A percentile compares a stretch with the other conserved stretches of the same genome.
Evolutionary conservation across 2,888 invertebrate genomes (phyloP).

Genomic region (Erebia epiphron): DNA sequence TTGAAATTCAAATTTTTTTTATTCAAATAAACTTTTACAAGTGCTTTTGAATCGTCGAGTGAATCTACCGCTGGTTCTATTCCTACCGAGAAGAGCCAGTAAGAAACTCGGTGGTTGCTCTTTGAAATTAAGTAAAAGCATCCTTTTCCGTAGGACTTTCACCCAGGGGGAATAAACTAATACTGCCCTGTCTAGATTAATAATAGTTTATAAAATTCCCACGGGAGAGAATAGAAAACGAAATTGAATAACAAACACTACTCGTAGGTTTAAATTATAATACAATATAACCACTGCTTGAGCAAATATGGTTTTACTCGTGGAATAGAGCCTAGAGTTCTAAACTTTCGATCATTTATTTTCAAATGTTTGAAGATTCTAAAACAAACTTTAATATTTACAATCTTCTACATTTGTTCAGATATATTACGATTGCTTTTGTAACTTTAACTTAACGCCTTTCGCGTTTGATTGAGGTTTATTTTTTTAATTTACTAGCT

Average conservation of each 20-base stretch:
- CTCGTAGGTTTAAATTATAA: not conserved
- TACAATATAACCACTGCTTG: not conserved
- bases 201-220: constrained; percentile 15
- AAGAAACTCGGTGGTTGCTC: too few species aligned
- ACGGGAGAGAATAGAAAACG: constrained; percentile 29
- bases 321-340: not conserved
- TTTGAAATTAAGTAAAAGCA: not conserved
- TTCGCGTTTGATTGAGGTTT: too few species aligned
- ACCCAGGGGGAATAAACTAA: constrained; percentile 26
- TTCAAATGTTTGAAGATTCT: not conserved
- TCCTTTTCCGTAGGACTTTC: constrained; percentile 17
- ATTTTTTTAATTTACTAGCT: too few species aligned
- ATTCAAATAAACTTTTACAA: too few species aligned
- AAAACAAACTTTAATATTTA: not conserved
- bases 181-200: not conserved
- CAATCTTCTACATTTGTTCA: too few species aligned
- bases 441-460: not conserved
- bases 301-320: constrained; percentile 4
- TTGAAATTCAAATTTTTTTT: too few species aligned
- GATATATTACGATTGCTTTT: not conserved
- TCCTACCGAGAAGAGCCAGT: too few species aligned
- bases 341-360: too few species aligned
- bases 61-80: too few species aligned
- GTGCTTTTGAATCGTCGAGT: too few species aligned
- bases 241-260: constrained; percentile 16